These are phyloP conservation scores for Salmo trutta DNA, from an alignment of 2,797 vertebrate species.

Conservation along the genomic window DNA sequence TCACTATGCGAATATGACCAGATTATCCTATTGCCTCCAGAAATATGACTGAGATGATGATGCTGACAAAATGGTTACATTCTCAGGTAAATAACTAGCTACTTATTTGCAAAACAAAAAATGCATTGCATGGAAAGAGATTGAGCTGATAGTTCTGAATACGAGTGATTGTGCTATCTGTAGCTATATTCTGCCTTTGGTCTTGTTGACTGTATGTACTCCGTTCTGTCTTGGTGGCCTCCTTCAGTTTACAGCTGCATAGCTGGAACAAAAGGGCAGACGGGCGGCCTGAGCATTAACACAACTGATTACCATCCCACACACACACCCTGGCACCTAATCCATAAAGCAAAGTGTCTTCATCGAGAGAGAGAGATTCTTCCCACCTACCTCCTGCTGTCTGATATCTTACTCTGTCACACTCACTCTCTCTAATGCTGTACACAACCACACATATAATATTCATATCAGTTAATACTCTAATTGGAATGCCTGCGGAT, in stretches of 20 bases:
- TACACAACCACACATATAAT: background rate
- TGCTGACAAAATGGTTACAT: background rate
- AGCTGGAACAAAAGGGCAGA: conserved; percentile 54
- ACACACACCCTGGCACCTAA: conserved; percentile 29
- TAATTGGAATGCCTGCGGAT: conserved; percentile 15
- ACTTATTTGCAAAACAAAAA: background rate
- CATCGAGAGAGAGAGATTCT: conserved; percentile 46
- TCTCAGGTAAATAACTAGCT: background rate
- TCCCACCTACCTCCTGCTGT: conserved; percentile 62
- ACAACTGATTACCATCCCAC: conserved; percentile 38
- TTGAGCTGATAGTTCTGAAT: background rate
- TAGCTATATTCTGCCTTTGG: background rate
- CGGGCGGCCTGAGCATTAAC: conserved; percentile 31
- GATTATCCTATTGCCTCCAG: background rate
- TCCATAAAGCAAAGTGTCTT: conserved; percentile 21
- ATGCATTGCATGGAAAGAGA: background rate
- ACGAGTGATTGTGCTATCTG: background rate
- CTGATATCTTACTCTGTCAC: conserved; percentile 33
- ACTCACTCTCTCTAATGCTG: background rate
- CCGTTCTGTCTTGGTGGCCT: conserved; percentile 7
- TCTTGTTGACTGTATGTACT: conserved; percentile 24
- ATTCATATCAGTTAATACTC: background rate
- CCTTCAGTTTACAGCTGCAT: conserved; percentile 40
- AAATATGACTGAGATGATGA: background rate
- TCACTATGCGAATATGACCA: conserved; percentile 6